Conservation (phyloP, 2,888 invertebrate species). For the Pterostichus madidus region DNA sequence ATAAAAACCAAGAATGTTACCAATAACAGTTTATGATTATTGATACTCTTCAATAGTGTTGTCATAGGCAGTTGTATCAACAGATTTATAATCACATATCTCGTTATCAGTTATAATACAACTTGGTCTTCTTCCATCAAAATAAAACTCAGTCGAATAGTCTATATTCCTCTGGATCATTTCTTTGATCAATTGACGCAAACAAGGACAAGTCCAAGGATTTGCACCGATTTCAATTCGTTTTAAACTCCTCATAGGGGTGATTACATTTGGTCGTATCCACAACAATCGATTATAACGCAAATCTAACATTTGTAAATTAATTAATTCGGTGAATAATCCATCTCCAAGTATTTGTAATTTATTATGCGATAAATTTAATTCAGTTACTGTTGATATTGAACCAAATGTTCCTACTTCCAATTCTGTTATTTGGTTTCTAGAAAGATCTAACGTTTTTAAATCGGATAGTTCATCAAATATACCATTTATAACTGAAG, state of each 20-base stretch:
- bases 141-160: conserved; percentile 1
- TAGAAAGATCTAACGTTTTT: conserved; percentile 18
- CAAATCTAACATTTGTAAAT: conserved; percentile 24
- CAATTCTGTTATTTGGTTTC: conserved; percentile 13
- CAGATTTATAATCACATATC: conserved; percentile 7
- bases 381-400: neutral
- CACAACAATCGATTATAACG: neutral
- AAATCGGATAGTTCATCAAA: conserved; percentile 14
- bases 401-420: conserved; percentile 13
- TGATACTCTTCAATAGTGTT: neutral
- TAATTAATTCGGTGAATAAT: neutral
- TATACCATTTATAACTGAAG: conserved; percentile 14
- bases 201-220: conserved; percentile 40
- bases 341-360: neutral
- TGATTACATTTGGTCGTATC: neutral
- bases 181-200: conserved; percentile 2
- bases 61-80: conserved; percentile 17
- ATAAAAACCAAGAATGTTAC: no score
- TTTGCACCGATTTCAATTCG: conserved; percentile 21
- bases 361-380: conserved; percentile 5
- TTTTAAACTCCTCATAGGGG: neutral
- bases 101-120: conserved; percentile 16
- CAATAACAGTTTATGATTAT: conserved; percentile 9
- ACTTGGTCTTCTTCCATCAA: conserved; percentile 20
- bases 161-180: neutral